Evolutionary conservation across 2,888 invertebrate genomes (phyloP).

Genomic region (Dicranocentrus wangi): DNA sequence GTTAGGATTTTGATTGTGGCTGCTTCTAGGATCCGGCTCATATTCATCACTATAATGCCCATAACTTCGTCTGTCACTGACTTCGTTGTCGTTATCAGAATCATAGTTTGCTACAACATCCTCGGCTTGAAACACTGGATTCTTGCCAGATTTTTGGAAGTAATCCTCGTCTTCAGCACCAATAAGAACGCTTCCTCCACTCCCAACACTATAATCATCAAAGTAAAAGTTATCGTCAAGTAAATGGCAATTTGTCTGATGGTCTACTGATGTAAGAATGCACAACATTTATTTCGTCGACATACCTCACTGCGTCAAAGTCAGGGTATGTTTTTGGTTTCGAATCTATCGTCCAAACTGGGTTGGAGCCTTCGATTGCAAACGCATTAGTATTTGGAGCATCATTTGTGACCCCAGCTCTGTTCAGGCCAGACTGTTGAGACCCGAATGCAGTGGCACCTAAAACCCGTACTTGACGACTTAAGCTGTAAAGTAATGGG

Average conservation of each 20-base stretch:
- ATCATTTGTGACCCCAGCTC: slow-evolving; percentile 76
- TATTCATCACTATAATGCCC: slow-evolving; percentile 15
- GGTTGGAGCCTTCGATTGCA: slow-evolving; percentile 83
- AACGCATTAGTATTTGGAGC: slow-evolving; percentile 82
- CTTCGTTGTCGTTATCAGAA: slow-evolving; percentile 32
- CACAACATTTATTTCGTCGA: background rate
- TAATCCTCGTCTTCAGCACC: slow-evolving; percentile 82
- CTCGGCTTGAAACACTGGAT: slow-evolving; percentile 37
- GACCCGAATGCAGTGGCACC: slow-evolving; percentile 81
- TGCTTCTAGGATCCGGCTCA: background rate
- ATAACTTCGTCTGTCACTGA: slow-evolving; percentile 5
- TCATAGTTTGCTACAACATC: slow-evolving; percentile 48
- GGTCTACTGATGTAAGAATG: background rate
- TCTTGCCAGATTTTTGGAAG: slow-evolving; percentile 75
- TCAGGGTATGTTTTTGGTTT: slow-evolving; percentile 76
- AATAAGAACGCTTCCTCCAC: slow-evolving; percentile 81
- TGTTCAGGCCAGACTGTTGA: slow-evolving; percentile 79
- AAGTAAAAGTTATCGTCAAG: background rate
- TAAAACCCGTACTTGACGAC: slow-evolving; percentile 79
- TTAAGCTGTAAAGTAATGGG: too few relatives aligned
- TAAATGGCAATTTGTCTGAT: background rate
- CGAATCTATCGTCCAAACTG: slow-evolving; percentile 78
- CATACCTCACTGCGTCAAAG: slow-evolving; percentile 78
- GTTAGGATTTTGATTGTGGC: background rate
- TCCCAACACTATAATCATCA: slow-evolving; percentile 77